Evolutionary conservation across 2,888 invertebrate genomes (phyloP).

Genomic region (Drosophila borborema): DNA sequence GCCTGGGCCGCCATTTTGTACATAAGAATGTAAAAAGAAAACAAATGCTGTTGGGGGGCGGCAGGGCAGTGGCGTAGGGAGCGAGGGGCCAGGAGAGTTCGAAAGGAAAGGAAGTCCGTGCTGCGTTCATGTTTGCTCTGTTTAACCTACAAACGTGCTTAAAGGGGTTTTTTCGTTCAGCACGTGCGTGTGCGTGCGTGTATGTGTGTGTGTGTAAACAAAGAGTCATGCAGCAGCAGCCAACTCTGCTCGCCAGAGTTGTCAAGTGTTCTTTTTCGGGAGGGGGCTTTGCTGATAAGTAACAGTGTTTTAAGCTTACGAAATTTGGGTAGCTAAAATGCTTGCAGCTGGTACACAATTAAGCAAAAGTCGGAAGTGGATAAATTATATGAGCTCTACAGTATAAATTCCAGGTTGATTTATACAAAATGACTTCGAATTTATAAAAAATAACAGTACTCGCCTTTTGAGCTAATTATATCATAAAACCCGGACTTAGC

Average conservation of each 20-base stretch:
- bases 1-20: conserved; percentile 56
- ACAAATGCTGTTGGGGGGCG: conserved; percentile 1
- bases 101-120: conserved; percentile 46
- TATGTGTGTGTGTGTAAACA: conserved; percentile 35
- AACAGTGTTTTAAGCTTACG: not conserved
- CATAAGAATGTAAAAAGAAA: conserved; percentile 31
- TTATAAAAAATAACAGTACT: not conserved
- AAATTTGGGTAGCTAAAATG: not conserved
- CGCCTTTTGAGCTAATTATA: conserved; percentile 53
- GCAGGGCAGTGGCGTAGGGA: not conserved
- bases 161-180: conserved; percentile 23
- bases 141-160: conserved; percentile 72
- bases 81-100: conserved; percentile 2
- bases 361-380: not conserved
- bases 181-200: conserved; percentile 10
- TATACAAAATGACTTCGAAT: not conserved
- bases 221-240: conserved; percentile 40
- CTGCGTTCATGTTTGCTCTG: conserved; percentile 64
- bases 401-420: not conserved
- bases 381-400: not conserved
- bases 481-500: conserved; percentile 50
- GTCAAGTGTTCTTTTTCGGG: conserved; percentile 15
- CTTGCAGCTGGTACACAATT: not conserved
- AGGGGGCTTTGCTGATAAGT: not conserved
- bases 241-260: conserved; percentile 40